These are phyloP conservation scores for Amphilophus citrinellus DNA, from an alignment of 2,113 vertebrate genomes.

Conservation along the genomic window DNA sequence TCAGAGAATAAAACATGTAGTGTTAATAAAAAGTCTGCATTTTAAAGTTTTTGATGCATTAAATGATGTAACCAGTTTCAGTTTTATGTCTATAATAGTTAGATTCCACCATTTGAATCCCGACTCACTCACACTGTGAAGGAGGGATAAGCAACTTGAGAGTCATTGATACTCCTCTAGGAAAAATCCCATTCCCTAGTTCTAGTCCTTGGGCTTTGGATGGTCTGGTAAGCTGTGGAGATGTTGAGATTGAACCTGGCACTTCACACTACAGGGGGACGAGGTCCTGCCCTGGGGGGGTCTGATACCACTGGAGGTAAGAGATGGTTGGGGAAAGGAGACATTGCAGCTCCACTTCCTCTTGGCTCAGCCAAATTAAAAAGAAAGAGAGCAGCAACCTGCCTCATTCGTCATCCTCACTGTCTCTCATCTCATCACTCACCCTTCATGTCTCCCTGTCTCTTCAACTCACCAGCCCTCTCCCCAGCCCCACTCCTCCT, in stretches of 20 bases:
- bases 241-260: conserved; percentile 89
- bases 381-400: conserved; percentile 30
- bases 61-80: too few relatives aligned
- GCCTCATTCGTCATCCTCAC: conserved; percentile 46
- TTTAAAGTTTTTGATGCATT: too few relatives aligned
- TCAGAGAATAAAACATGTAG: not conserved
- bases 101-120: conserved; percentile 33
- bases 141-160: conserved; percentile 32
- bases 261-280: conserved; percentile 75
- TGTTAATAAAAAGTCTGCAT: too few relatives aligned
- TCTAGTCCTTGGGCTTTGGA: conserved; percentile 61
- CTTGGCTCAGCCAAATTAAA: conserved; percentile 87
- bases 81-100: too few relatives aligned
- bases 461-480: not conserved
- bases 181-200: not conserved
- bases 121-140: conserved; percentile 69
- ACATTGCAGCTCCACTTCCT: conserved; percentile 92
- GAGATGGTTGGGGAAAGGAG: conserved; percentile 88
- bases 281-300: conserved; percentile 79
- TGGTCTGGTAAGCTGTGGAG: conserved; percentile 74
- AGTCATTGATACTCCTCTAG: conserved; percentile 1
- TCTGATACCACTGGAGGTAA: conserved; percentile 81
- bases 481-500: not conserved
- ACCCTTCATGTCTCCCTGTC: conserved; percentile 43
- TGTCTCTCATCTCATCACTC: conserved; percentile 60